These are phyloP conservation scores for Cnemophilus loriae DNA, from an alignment of 2,113 vertebrate genomes.

Conservation along the genomic window DNA sequence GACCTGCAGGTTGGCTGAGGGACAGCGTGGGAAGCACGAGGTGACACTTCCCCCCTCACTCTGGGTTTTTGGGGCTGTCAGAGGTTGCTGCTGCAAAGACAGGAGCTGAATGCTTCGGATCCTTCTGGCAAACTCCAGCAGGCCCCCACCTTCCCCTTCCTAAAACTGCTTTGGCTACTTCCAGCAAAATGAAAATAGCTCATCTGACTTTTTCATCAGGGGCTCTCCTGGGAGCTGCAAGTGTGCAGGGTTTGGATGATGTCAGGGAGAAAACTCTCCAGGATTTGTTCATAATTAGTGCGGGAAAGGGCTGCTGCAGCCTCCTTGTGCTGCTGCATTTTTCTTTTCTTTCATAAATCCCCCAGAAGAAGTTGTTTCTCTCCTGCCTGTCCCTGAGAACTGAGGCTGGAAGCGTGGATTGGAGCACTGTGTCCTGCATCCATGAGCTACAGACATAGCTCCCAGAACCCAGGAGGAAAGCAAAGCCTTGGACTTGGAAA, in stretches of 20 bases:
- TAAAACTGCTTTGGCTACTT: slow-evolving; percentile 2
- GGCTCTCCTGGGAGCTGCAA: background rate
- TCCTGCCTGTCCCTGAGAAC: background rate
- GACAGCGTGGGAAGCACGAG: background rate
- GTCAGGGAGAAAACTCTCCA: background rate
- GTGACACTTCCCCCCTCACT: background rate
- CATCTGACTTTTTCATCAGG: background rate
- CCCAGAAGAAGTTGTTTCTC: background rate
- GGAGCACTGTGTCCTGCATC: background rate
- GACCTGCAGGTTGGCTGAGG: background rate
- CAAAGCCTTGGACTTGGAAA: background rate
- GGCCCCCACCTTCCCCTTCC: background rate
- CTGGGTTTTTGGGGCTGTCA: background rate
- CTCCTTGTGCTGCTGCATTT: background rate
- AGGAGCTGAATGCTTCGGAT: background rate
- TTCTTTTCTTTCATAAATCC: background rate
- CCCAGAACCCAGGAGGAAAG: background rate
- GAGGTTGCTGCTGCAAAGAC: background rate
- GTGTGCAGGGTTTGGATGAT: background rate
- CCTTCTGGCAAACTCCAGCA: background rate
- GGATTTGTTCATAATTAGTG: background rate
- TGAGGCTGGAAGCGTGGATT: background rate
- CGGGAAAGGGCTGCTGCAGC: background rate
- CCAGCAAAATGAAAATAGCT: background rate
- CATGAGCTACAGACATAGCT: background rate